Evolutionary conservation across 2,888 invertebrate genomes (phyloP).

Genomic region (Tupiocoris notatus): DNA sequence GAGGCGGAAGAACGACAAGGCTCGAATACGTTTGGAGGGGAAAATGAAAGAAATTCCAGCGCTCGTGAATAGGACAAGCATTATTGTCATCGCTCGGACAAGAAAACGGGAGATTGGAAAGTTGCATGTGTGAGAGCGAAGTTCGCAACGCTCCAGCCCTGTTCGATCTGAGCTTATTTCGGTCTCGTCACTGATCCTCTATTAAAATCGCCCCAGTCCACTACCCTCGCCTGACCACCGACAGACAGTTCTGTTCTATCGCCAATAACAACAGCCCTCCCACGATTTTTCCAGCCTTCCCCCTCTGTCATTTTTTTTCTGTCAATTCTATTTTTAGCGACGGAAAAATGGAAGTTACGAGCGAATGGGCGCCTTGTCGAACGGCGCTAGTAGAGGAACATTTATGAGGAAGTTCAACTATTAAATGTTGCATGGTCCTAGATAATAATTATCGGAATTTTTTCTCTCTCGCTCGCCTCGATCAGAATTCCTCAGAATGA

Average conservation of each 20-base stretch:
- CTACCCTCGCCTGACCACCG: not conserved
- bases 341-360: not conserved
- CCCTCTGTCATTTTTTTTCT: not conserved
- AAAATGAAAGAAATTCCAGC: not conserved
- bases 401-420: too few relatives aligned
- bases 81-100: not conserved
- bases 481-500: too few relatives aligned
- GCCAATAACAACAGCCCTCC: not conserved
- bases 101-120: not conserved
- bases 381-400: too few relatives aligned
- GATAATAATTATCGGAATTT: too few relatives aligned
- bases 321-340: not conserved
- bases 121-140: not conserved
- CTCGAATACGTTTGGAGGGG: too few relatives aligned
- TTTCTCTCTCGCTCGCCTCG: too few relatives aligned
- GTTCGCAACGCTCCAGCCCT: not conserved
- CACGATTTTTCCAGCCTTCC: not conserved
- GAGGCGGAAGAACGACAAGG: too few relatives aligned
- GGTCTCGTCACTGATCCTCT: not conserved
- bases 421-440: too few relatives aligned
- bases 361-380: not conserved
- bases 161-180: constrained; percentile 19
- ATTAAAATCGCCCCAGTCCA: not conserved
- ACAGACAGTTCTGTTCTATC: not conserved
- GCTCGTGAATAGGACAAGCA: not conserved